Percentiles rank a stretch among this genome's conserved stretches.
phyloP scores from a whole-genome alignment of 2,113 vertebrate species.

The Ochotona curzoniae region DNA sequence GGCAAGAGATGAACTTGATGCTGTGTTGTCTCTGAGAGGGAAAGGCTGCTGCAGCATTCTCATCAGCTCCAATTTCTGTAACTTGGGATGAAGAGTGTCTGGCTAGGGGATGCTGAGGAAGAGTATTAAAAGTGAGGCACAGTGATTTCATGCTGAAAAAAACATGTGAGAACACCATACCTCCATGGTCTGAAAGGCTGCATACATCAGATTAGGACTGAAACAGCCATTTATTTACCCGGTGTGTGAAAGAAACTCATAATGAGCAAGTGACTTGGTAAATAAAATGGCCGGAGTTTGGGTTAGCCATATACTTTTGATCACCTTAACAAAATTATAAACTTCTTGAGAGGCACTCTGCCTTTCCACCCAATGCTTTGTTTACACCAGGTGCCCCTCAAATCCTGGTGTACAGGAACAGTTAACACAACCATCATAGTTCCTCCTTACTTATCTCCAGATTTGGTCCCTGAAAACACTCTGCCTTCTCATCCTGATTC shows the following conservation, averaged over 20 bases:
- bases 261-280: background rate
- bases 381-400: background rate
- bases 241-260: background rate
- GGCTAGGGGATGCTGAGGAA: background rate
- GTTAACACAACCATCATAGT: conserved; percentile 37
- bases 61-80: background rate
- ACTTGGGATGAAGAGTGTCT: background rate
- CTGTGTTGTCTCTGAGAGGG: background rate
- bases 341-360: background rate
- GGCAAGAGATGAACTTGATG: background rate
- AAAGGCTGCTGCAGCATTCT: background rate
- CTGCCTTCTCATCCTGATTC: background rate
- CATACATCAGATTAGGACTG: background rate
- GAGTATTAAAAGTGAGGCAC: background rate
- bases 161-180: background rate
- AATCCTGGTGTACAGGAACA: background rate
- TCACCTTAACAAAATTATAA: background rate
- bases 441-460: conserved; percentile 38
- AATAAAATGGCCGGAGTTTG: background rate
- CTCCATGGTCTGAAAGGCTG: background rate
- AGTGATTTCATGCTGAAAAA: conserved; percentile 31
- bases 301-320: background rate
- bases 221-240: background rate
- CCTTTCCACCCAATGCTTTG: background rate
- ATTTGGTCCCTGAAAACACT: conserved; percentile 6